Conservation (phyloP, 2,888 invertebrate genomes). For the Artemia sinica region DNA sequence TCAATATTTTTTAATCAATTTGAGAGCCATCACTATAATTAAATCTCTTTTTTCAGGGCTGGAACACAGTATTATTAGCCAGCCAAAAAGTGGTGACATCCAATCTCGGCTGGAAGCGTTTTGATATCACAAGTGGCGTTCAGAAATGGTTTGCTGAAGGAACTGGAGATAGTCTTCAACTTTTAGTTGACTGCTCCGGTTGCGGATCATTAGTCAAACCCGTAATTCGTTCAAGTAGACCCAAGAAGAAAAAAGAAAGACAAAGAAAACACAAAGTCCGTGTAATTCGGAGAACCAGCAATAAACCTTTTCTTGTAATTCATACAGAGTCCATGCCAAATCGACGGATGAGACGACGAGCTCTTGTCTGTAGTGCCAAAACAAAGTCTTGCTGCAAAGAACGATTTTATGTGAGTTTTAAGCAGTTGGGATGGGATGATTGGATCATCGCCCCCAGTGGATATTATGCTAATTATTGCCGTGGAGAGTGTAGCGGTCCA, state of each 20-base stretch:
- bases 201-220: constrained; percentile 30
- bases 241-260: constrained; percentile 8
- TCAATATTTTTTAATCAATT: background rate
- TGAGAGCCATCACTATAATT: background rate
- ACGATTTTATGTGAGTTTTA: constrained; percentile 76
- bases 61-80: constrained; percentile 41
- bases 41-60: constrained; percentile 34
- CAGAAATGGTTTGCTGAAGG: constrained; percentile 44
- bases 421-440: constrained; percentile 80
- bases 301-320: constrained; percentile 65
- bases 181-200: constrained; percentile 43
- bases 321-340: constrained; percentile 50
- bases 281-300: constrained; percentile 29
- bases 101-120: constrained; percentile 64
- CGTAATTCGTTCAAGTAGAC: constrained; percentile 25
- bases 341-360: constrained; percentile 47
- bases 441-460: constrained; percentile 41
- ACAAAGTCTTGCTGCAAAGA: constrained; percentile 68
- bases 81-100: constrained; percentile 42
- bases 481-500: constrained; percentile 62
- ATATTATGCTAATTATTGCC: constrained; percentile 83
- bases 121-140: constrained; percentile 62
- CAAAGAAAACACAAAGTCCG: background rate
- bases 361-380: constrained; percentile 58
- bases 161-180: constrained; percentile 41